A percentile compares a stretch with the other conserved stretches of the same genome.
Conservation (phyloP, 2,113 vertebrate genomes). For the Piaya cayana region DNA sequence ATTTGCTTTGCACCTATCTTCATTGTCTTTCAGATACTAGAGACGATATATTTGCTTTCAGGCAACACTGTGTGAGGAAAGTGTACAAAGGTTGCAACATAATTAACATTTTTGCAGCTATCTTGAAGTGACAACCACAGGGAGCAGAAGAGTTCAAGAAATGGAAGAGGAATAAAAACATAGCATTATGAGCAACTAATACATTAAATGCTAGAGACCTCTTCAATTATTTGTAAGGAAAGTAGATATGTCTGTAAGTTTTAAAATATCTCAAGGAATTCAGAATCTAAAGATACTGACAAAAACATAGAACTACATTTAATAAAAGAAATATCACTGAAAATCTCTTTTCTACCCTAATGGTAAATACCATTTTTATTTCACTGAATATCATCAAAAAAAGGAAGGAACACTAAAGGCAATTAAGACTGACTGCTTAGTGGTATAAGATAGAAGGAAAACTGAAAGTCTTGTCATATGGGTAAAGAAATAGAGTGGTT, state of each 20-base stretch:
- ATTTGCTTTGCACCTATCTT: background rate
- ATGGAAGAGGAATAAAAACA: background rate
- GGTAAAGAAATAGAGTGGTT: background rate
- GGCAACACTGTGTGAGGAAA: background rate
- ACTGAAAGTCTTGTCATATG: background rate
- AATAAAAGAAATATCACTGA: background rate
- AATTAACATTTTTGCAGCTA: background rate
- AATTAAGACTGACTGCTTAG: background rate
- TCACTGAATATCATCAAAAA: background rate
- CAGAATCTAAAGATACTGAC: background rate
- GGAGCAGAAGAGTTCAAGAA: background rate
- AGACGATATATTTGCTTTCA: background rate
- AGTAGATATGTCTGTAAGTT: background rate
- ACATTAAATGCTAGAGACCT: background rate
- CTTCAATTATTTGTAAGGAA: background rate
- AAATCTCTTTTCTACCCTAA: background rate
- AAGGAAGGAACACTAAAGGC: background rate
- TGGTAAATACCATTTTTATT: background rate
- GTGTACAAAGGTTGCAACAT: background rate
- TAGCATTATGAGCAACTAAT: background rate
- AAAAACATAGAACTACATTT: background rate
- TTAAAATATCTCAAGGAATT: background rate
- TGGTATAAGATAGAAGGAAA: background rate
- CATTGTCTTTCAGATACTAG: background rate
- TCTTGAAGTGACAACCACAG: background rate